Base-by-base conservation (phyloP, 30 jellyfish, hydroid and myxozoan genomes). In the Haliclystus octoradiatus region DNA sequence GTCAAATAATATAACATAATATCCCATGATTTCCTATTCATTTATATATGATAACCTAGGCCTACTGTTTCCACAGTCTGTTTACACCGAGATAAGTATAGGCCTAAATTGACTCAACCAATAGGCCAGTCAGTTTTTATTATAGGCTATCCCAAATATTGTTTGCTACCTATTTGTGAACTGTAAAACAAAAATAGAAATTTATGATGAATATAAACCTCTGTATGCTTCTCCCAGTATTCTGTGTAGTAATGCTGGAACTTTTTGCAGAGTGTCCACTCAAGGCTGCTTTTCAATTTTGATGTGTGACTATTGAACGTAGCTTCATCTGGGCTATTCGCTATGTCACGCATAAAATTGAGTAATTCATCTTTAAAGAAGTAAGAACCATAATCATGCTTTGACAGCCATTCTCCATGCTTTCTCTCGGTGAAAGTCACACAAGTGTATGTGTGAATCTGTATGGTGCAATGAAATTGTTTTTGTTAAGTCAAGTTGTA, bases 351-450 rank as follows among this genome's bases (percentile, higher is more conserved):
- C 4, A 74, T 71, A 62, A 28, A 29, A 19, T 27, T 53, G 27
- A 74, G 78, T 46, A 65, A 71, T 35, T 63, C 71, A 19, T 24
- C 68, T 46, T 74, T 74, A 29, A 23, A 2, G 28, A 23, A 32
- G 40, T 63, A 29, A 14, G 65, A 77, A 34, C 79, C 79, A 64
- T 74, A 78, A 14, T 49, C 71, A 7, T 25, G 27, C 50, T 74
- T 74, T 49, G 85, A 49, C 14, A 74, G 34, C 85, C 85, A 74
- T 62, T 74, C 85, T 19, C 85, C 85, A 74, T 12, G 85, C 85
- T 34, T 74, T 74, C 33, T 74, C 85, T 25, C 85, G 28, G 72
- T 74, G 78, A 26, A 65, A 74, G 50, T 65, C 78, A 31, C 85
- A 74, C 15, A 74, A 25, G 68, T 74, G 85, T 5, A 64, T 47